Conservation (phyloP, 1,140 invertebrate genomes). For the Limonius californicus region DNA sequence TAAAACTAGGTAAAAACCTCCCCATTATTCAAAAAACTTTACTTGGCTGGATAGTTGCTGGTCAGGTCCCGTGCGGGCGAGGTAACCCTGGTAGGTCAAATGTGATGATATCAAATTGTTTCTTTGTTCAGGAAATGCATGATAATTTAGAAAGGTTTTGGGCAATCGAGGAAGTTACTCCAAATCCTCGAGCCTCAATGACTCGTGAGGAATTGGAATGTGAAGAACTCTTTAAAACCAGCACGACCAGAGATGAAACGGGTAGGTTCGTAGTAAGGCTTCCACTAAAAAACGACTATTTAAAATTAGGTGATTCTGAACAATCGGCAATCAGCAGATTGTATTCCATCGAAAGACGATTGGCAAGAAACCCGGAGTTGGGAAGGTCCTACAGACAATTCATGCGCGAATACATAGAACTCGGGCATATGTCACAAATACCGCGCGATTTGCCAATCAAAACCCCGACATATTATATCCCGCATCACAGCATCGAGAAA, state of each 20-base stretch:
- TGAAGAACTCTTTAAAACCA: neutral
- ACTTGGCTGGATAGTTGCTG: no score
- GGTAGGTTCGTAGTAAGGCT: slow-evolving; percentile 17
- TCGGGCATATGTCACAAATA: slow-evolving; percentile 42
- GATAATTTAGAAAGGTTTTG: no score
- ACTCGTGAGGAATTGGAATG: neutral
- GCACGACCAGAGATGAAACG: neutral
- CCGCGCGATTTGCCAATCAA: neutral
- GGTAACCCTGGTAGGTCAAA: no score
- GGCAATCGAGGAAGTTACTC: no score
- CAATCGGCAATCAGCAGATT: slow-evolving; percentile 28
- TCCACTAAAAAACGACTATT: slow-evolving; percentile 18
- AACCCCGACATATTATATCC: neutral
- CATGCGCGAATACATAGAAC: slow-evolving; percentile 42
- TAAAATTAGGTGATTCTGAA: slow-evolving; percentile 30
- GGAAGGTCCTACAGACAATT: slow-evolving; percentile 37
- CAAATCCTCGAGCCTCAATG: no score
- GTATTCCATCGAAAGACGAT: slow-evolving; percentile 21
- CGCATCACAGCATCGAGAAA: slow-evolving; percentile 8
- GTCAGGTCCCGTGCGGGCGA: no score
- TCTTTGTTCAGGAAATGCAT: no score
- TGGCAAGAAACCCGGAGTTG: slow-evolving; percentile 28
- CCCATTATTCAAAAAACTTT: no score
- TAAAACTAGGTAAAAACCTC: no score
- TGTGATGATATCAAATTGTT: no score